Base-by-base conservation (phyloP, 2,888 invertebrate species). In the Hirtodrosophila cameraria region DNA sequence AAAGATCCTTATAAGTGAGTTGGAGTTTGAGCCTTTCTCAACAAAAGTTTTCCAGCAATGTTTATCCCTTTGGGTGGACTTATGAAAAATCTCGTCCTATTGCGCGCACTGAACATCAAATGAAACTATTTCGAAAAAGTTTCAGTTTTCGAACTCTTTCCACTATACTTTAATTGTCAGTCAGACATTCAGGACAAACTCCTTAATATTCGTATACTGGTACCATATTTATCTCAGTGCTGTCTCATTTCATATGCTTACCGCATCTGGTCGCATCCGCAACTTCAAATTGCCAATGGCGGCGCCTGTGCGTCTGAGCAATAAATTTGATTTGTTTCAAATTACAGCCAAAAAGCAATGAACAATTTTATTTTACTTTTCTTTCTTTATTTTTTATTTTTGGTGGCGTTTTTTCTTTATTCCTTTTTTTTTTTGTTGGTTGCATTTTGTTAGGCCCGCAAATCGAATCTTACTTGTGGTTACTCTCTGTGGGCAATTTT, bases 241-340 rank as follows among this genome's bases (percentile, higher is more conserved):
- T 31, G 45, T 18, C 77, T 81, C 87, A 80, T 80, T 80, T 81
- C 86, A 81, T 81, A 81, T 81, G 80, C 80, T 85, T 64, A 64
- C 55, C 80, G 87, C 80, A 81, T 81, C 80, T 81, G 80, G 76
- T 59, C 84, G 83, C 87, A 79, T 79, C 86, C 74, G 36, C 52
- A 65, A 36, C 54, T 70, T 79, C 85, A 87, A 78, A 85, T 80
- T 80, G 87, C 79, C 87, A 85, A 63, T 86, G 83, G 78, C 54
- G 82, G 86, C 88, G 74, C 69, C 81, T 63, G 73, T 83, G 78
- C 74, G 81, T 86, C 86, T 82, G 86, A 86, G 81, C 65, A 86
- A 83, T 86, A 83, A 83, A 83, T 87, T 83, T 86, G 82, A 83
- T 83, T 83, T 83, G 88, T 83, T 82, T 83, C 87, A 84, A 83